A percentile compares a stretch with the other conserved stretches of the same genome.
Conservation (phyloP, 2,797 vertebrate genomes). For the Echiichthys vipera region DNA sequence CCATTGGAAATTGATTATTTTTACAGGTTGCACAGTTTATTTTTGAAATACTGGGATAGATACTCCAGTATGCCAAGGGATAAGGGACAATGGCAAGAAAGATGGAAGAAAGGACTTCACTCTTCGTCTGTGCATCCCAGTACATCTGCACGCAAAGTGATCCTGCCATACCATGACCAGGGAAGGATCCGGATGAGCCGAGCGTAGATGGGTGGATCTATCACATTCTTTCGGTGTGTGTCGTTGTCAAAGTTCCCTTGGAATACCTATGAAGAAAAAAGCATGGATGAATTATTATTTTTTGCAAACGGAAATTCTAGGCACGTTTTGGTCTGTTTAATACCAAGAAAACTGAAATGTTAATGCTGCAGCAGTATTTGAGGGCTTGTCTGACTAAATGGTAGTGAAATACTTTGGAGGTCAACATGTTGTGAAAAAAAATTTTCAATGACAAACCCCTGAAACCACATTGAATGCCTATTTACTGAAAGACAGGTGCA, state of each 20-base stretch:
- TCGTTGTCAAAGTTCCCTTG: slow-evolving; percentile 99
- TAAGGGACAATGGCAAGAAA: slow-evolving; percentile 46
- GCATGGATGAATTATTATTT: background rate
- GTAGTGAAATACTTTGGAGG: background rate
- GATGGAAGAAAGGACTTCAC: slow-evolving; percentile 75
- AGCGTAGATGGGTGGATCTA: slow-evolving; percentile 93
- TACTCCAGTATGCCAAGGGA: slow-evolving; percentile 73
- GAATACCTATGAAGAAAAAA: slow-evolving; percentile 88
- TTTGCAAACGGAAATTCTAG: background rate
- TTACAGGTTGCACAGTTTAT: slow-evolving; percentile 93
- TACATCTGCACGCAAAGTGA: slow-evolving; percentile 95
- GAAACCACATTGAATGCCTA: background rate
- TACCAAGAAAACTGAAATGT: background rate
- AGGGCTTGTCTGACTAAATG: background rate
- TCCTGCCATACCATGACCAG: slow-evolving; percentile 98
- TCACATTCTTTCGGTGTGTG: slow-evolving; percentile 98
- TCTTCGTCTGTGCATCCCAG: slow-evolving; percentile 95
- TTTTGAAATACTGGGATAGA: slow-evolving; percentile 77
- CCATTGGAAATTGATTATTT: slow-evolving; percentile 86
- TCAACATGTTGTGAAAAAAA: slow-evolving; percentile 4
- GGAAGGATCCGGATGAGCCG: slow-evolving; percentile 94
- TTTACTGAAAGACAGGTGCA: background rate
- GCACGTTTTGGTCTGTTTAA: background rate
- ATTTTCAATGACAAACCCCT: slow-evolving; percentile 3
- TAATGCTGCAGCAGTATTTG: background rate